A percentile compares a stretch with the other conserved stretches of the same genome.
Evolutionary conservation across 2,888 invertebrate genomes (phyloP).

Genomic region (Cheilosia variabilis): DNA sequence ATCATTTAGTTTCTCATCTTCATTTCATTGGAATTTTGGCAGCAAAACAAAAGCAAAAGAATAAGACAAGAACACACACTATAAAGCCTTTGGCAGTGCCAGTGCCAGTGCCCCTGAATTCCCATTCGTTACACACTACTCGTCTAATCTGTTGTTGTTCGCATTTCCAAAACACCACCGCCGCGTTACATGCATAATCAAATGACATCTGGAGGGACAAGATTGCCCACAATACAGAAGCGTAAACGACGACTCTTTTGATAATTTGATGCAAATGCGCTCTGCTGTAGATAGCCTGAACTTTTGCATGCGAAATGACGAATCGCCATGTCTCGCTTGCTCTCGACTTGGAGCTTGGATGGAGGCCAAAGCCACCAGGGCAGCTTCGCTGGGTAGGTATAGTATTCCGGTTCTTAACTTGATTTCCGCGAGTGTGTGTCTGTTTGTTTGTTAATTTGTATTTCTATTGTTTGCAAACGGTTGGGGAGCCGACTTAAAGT

Average conservation of each 20-base stretch:
- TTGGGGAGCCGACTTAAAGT: constrained; percentile 6
- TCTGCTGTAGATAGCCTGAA: constrained; percentile 54
- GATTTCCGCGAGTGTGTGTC: constrained; percentile 34
- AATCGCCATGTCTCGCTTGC: constrained; percentile 8
- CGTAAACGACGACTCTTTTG: constrained; percentile 15
- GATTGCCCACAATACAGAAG: constrained; percentile 19
- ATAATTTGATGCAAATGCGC: constrained; percentile 66
- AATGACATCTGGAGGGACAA: constrained; percentile 17
- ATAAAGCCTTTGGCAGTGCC: neutral
- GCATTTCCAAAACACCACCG: constrained; percentile 23
- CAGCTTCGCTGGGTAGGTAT: constrained; percentile 34
- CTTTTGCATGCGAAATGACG: constrained; percentile 43
- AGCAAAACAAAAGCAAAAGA: neutral
- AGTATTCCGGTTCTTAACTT: constrained; percentile 68
- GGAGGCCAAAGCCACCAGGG: constrained; percentile 62
- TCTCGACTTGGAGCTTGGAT: constrained; percentile 25
- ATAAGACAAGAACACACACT: neutral
- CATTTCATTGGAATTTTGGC: constrained; percentile 9
- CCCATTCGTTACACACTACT: constrained; percentile 9
- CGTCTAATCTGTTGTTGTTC: constrained; percentile 32
- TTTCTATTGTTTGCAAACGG: constrained; percentile 67
- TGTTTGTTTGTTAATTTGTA: constrained; percentile 58
- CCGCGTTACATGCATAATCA: constrained; percentile 42
- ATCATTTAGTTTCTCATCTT: constrained; percentile 24
- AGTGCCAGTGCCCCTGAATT: constrained; percentile 29